A percentile compares a stretch with the other conserved stretches of the same genome.
phyloP scores from a whole-genome alignment of 1,140 invertebrate species.

The Lucilia sericata region DNA sequence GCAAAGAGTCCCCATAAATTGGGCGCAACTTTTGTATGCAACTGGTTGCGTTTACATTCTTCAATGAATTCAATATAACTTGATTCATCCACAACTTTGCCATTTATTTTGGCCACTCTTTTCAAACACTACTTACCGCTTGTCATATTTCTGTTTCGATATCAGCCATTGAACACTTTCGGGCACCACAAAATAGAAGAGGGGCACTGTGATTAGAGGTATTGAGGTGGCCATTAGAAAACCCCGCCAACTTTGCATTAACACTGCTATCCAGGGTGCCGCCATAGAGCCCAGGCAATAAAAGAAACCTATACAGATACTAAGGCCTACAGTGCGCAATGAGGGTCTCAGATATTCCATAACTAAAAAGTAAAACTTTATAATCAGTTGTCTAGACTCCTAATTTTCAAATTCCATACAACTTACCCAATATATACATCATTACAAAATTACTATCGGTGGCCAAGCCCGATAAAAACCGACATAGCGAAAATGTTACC shows the following conservation, averaged over 20 bases:
- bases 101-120: conserved; percentile 70
- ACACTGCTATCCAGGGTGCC: conserved; percentile 71
- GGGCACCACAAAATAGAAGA: conserved; percentile 69
- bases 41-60: conserved; percentile 63
- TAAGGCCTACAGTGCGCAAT: conserved; percentile 71
- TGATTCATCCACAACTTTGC: conserved; percentile 57
- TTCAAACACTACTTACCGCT: conserved; percentile 69
- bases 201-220: conserved; percentile 66
- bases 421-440: conserved; percentile 72
- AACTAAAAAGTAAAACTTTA: conserved; percentile 58
- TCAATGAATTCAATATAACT: conserved; percentile 56
- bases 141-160: conserved; percentile 69
- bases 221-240: conserved; percentile 68
- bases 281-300: conserved; percentile 70
- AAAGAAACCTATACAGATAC: conserved; percentile 71
- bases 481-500: conserved; percentile 51
- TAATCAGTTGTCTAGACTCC: neutral
- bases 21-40: conserved; percentile 50
- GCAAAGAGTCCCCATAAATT: conserved; percentile 60
- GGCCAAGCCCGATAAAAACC: conserved; percentile 70
- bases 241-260: conserved; percentile 68
- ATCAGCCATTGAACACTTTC: conserved; percentile 74
- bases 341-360: conserved; percentile 71
- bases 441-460: conserved; percentile 72
- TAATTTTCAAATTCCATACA: too few species aligned